A percentile compares a stretch with the other conserved stretches of the same genome.
These are phyloP conservation scores for Napeogenes inachia DNA, from an alignment of 2,888 invertebrate genomes.

Conservation along the genomic window DNA sequence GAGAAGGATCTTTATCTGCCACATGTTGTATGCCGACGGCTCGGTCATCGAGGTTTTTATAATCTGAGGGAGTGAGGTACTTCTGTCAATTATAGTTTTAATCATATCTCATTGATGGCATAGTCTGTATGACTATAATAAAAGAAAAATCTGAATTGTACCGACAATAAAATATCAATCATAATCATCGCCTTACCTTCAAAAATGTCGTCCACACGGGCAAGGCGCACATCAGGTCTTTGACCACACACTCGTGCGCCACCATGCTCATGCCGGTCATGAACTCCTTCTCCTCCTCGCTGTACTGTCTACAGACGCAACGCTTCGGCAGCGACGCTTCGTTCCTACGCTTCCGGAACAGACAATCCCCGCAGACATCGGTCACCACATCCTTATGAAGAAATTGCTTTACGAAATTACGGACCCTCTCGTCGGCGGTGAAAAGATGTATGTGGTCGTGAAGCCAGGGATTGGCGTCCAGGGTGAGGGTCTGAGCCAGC, in stretches of 20 bases:
- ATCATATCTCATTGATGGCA: too few relatives aligned
- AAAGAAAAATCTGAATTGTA: neutral
- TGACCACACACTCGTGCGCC: constrained; percentile 88
- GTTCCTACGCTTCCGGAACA: constrained; percentile 38
- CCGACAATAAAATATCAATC: neutral
- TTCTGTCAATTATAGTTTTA: neutral
- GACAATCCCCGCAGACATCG: constrained; percentile 37
- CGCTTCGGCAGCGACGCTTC: constrained; percentile 40
- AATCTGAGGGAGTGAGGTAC: constrained; percentile 57
- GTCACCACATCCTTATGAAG: constrained; percentile 52
- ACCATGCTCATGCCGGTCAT: constrained; percentile 81
- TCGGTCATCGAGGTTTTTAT: constrained; percentile 72
- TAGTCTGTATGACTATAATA: neutral
- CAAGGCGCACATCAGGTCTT: constrained; percentile 86
- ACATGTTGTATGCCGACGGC: constrained; percentile 79
- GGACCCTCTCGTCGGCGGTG: constrained; percentile 83
- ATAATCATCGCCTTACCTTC: constrained; percentile 68
- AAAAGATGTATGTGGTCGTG: constrained; percentile 82
- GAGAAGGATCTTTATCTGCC: constrained; percentile 85
- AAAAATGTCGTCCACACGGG: constrained; percentile 84
- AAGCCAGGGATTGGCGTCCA: constrained; percentile 84
- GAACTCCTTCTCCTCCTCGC: constrained; percentile 68
- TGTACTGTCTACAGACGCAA: constrained; percentile 53
- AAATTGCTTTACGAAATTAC: constrained; percentile 84
- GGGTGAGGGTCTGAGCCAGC: constrained; percentile 87